Base-by-base conservation (phyloP, 2,113 vertebrate species). In the Ctenomys sociabilis region DNA sequence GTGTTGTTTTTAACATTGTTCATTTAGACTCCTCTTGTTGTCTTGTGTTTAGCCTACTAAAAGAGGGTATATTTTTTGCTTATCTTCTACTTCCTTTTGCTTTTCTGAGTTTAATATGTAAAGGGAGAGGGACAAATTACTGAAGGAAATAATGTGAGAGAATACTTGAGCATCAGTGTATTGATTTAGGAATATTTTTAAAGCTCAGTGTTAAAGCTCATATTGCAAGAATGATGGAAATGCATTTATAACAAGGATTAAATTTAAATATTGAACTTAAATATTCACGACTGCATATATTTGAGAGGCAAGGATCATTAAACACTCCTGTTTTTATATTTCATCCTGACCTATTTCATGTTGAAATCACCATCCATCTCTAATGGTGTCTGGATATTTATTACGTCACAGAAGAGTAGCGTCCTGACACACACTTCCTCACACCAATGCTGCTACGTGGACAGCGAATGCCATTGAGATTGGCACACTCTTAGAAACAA, bases 161-260 rank as follows among this genome's bases (percentile, higher is more conserved):
- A 88, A 85, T 35, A 82, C 1, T 54, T 4, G 7, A 2, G 3
- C 70, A 8, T 37, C 43, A 85, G 40, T 21, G 16, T 78, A 91
- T n/a, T 86, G 24, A 84, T 28, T 83, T 85, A 54, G 35, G 24
- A 86, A 21, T 75, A 8, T 1, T 82, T 72, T 83, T 12, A 81
- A 35, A 40, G 16, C 78, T 43, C 14, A 1, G 37, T 4, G 16
- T 85, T 77, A 78, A 82, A 52, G 1, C 61, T 75, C 91, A 75
- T 30, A 77, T 26, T 68, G 57, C 10, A 85, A 68, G 10, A 49
- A 87, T 88, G 78, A 54, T 68, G 7, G 19, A 72, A 83, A 75
- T 87, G 8, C 13, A 77, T 81, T 96, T 91, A 91, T 49, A 80
- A 92, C 86, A 89, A 78, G 21, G 68, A 19, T 21, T 37, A 64